Evolutionary conservation across 1,140 invertebrate genomes (phyloP).

Genomic region (Pissodes strobi): DNA sequence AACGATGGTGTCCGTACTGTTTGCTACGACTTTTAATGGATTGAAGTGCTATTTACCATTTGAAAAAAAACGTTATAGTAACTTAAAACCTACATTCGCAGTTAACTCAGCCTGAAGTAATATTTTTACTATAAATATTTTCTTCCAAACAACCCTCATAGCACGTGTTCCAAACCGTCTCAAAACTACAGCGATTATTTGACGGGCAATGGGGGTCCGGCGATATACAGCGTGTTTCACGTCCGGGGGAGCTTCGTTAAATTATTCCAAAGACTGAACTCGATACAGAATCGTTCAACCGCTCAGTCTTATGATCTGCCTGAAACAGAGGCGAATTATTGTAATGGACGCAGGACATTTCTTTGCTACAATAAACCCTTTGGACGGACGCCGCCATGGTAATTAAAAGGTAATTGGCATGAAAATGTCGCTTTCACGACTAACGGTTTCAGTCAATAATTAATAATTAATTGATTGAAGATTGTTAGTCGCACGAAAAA

Average conservation of each 20-base stretch:
- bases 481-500: too few species aligned
- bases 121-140: too few species aligned
- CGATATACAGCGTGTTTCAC: conserved; percentile 18
- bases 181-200: neutral
- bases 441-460: conserved; percentile 1
- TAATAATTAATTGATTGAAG: conserved; percentile 8
- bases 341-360: conserved; percentile 10
- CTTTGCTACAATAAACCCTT: conserved; percentile 6
- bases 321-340: conserved; percentile 23
- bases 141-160: too few species aligned
- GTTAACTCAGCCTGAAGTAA: too few species aligned
- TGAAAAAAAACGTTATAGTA: too few species aligned
- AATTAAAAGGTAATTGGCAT: conserved; percentile 21
- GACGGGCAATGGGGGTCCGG: conserved; percentile 5
- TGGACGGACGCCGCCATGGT: neutral
- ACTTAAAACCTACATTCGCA: too few species aligned
- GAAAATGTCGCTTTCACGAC: conserved; percentile 10
- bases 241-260: conserved; percentile 22
- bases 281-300: conserved; percentile 24
- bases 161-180: neutral
- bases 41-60: too few species aligned
- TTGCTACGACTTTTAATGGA: too few species aligned
- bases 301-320: conserved; percentile 21
- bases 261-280: conserved; percentile 32
- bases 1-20: too few species aligned